Percentiles rank a stretch among this genome's conserved stretches.
Conservation (phyloP, 2,113 vertebrate genomes). For the Carassius auratus region DNA sequence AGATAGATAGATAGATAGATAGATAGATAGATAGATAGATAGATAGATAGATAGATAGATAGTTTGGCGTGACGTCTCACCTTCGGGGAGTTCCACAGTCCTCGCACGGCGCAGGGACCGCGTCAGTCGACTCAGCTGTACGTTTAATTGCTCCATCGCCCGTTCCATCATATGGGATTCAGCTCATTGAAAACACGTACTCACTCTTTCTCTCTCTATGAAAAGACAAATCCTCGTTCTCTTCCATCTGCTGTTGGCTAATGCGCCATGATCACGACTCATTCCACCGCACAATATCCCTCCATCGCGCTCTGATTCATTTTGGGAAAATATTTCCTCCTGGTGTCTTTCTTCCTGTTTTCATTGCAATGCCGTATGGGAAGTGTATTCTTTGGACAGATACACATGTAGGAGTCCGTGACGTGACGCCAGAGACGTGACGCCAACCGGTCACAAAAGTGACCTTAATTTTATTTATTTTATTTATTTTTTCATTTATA, state of each 20-base stretch:
- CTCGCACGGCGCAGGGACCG: slow-evolving; percentile 93
- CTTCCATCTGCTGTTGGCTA: slow-evolving; percentile 60
- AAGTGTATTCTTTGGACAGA: slow-evolving; percentile 65
- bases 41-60: too few relatives aligned
- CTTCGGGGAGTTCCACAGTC: slow-evolving; percentile 96
- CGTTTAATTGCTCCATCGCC: slow-evolving; percentile 94
- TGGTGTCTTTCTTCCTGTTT: slow-evolving; percentile 72
- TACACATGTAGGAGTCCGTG: background rate
- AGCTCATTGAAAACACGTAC: slow-evolving; percentile 42
- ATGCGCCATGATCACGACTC: background rate
- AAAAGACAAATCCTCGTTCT: slow-evolving; percentile 9
- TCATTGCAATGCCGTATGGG: slow-evolving; percentile 71
- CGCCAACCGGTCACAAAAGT: too few relatives aligned
- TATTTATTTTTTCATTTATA: too few relatives aligned
- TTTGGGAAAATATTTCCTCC: slow-evolving; percentile 49
- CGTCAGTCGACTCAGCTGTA: slow-evolving; percentile 88
- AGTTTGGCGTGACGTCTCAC: slow-evolving; percentile 63
- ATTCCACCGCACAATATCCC: background rate
- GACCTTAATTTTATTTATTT: too few relatives aligned
- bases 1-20: too few relatives aligned
- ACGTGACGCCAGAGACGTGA: background rate
- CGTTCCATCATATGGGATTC: slow-evolving; percentile 89
- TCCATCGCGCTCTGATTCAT: slow-evolving; percentile 43
- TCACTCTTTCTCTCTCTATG: background rate
- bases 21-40: too few relatives aligned